Evolutionary conservation across 1,140 invertebrate species (phyloP).

Genomic region (Ceratitis capitata): DNA sequence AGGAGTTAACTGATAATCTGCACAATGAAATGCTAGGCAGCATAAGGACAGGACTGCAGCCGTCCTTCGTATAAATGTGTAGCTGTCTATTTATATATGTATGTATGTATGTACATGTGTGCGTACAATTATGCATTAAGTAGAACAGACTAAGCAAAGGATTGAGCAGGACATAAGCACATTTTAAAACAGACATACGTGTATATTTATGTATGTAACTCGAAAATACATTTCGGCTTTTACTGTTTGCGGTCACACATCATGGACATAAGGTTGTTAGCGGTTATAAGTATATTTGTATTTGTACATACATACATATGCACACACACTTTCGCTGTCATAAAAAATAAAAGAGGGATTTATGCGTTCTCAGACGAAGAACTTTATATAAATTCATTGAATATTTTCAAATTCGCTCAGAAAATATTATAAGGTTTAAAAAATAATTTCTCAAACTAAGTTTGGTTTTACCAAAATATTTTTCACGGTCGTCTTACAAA

Average conservation of each 20-base stretch:
- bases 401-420: too few relatives aligned
- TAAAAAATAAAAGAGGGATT: background rate
- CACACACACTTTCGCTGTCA: background rate
- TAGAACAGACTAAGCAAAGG: background rate
- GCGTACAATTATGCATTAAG: background rate
- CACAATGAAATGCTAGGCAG: slow-evolving; percentile 30
- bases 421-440: too few relatives aligned
- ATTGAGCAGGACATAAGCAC: background rate
- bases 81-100: too few relatives aligned
- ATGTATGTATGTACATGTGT: too few relatives aligned
- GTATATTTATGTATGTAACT: too few relatives aligned
- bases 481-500: too few relatives aligned
- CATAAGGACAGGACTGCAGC: background rate
- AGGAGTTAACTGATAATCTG: slow-evolving; percentile 19
- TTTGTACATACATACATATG: too few relatives aligned
- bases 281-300: too few relatives aligned
- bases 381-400: too few relatives aligned
- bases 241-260: background rate
- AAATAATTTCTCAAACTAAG: too few relatives aligned
- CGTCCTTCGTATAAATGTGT: background rate
- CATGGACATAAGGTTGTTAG: background rate
- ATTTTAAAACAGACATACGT: background rate
- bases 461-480: too few relatives aligned
- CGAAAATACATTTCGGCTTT: background rate
- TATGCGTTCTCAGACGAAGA: background rate